Evolutionary conservation across 2,888 invertebrate genomes (phyloP), one percentile per base, ranked within the genome.

Genomic region (Hyppa rectilinea): DNA sequence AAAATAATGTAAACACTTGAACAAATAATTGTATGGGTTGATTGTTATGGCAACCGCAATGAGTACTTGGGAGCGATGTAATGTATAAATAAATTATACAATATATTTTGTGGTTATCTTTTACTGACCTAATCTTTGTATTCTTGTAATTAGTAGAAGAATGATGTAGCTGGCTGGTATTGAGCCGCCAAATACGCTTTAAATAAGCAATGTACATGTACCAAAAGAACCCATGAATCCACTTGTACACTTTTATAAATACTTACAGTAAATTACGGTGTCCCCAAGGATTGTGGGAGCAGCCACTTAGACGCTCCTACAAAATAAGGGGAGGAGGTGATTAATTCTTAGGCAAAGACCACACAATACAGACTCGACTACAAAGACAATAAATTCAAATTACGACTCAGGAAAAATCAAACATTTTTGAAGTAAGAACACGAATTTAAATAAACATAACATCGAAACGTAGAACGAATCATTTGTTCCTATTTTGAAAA

Each of bases 401-500:
- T 59, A 65, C 26, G 45, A 20, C 67, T n/a, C 36, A 23, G 31
- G 36, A 71, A 72, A 81, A 70, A 55, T 60, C 66, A 71, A 67
- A 61, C 38, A 34, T 12, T 68, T 64, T 74, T 76, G 59, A 71
- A 79, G 81, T 60, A 65, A 67, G 66, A 78, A 81, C 62, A 71
- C 60, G 52, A 75, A 73, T 78, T 75, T 63, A 78, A 83, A 81
- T 80, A 83, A 86, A 85, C 81, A 84, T 83, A 76, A 83, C 75
- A 74, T 81, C 75, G 63, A 81, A 84, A 84, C 71, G 81, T 77
- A 78, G 59, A 81, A 75, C 63, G 76, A 82, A 83, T 81, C 81
- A 83, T 87, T n/a, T 86, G 84, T 83, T 82, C 84, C 65, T 80
- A 82, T 84, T 86, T 86, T 77, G 67, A 78, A 83, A 84, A 84